Conservation (phyloP, 2,113 vertebrate genomes). For the Oryzias melastigma region DNA sequence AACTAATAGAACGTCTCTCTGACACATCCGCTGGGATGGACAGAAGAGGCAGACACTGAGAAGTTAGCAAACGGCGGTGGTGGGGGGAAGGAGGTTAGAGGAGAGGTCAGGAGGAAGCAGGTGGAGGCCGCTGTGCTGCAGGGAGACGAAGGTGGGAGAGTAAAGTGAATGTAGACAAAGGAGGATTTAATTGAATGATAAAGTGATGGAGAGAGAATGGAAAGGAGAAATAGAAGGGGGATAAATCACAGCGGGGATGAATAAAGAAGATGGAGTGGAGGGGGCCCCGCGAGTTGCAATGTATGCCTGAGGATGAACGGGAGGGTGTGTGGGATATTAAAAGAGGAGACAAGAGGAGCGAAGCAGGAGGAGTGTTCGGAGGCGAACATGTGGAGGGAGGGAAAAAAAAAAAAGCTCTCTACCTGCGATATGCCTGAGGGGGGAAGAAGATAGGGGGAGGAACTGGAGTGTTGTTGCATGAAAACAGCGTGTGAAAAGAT, state of each 20-base stretch:
- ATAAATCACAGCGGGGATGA: constrained; percentile 66
- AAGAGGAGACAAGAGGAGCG: constrained; percentile 45
- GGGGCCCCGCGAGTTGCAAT: constrained; percentile 43
- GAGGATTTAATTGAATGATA: constrained; percentile 72
- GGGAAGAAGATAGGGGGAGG: constrained; percentile 35
- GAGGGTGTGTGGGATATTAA: constrained; percentile 52
- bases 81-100: constrained; percentile 15
- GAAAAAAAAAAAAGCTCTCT: constrained; percentile 19
- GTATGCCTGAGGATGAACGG: constrained; percentile 59
- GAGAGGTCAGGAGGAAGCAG: constrained; percentile 44
- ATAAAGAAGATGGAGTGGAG: constrained; percentile 57
- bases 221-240: constrained; percentile 31
- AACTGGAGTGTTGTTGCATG: constrained; percentile 50
- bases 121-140: constrained; percentile 18
- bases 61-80: constrained; percentile 18
- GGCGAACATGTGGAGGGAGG: constrained; percentile 13
- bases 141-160: constrained; percentile 4
- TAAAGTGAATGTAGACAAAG: constrained; percentile 51
- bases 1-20: constrained; percentile 41
- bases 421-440: constrained; percentile 62
- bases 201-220: constrained; percentile 47
- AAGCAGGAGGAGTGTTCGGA: constrained; percentile 38
- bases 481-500: constrained; percentile 55
- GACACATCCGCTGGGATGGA: constrained; percentile 42
- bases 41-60: constrained; percentile 35